Evolutionary conservation across 2,888 invertebrate species (phyloP).

Genomic region (Marasmarcha lunaedactyla): DNA sequence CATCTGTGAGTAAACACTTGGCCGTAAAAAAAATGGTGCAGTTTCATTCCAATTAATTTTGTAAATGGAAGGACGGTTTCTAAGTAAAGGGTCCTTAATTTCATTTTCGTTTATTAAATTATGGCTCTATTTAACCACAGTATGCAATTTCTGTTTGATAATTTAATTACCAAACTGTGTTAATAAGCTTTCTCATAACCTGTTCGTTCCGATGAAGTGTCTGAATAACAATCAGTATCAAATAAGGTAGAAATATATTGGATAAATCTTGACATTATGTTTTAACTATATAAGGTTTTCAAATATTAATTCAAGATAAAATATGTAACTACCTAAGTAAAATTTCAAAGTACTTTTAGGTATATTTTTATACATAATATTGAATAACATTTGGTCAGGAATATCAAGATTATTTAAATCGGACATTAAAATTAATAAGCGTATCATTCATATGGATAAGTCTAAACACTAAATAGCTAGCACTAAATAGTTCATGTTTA

Average conservation of each 20-base stretch:
- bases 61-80: constrained; percentile 43
- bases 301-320: not conserved
- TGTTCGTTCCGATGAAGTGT: too few relatives aligned
- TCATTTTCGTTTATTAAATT: constrained; percentile 21
- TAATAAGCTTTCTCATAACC: too few relatives aligned
- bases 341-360: constrained; percentile 11
- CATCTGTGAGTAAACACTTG: constrained; percentile 14
- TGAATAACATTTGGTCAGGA: constrained; percentile 64
- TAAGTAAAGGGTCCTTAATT: constrained; percentile 26
- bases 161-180: too few relatives aligned
- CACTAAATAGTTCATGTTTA: not conserved
- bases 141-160: too few relatives aligned
- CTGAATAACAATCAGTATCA: too few relatives aligned
- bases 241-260: too few relatives aligned
- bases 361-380: constrained; percentile 17
- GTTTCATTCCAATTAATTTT: constrained; percentile 23
- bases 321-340: constrained; percentile 2
- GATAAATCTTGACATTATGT: too few relatives aligned
- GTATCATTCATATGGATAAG: constrained; percentile 64
- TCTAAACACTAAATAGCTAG: constrained; percentile 14
- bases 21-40: constrained; percentile 5
- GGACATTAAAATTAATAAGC: constrained; percentile 71
- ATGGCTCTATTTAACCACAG: too few relatives aligned
- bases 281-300: too few relatives aligned
- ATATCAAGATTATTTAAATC: constrained; percentile 64